Base-by-base conservation (phyloP, 2,888 invertebrate genomes). In the Perizoma flavofasciatum region DNA sequence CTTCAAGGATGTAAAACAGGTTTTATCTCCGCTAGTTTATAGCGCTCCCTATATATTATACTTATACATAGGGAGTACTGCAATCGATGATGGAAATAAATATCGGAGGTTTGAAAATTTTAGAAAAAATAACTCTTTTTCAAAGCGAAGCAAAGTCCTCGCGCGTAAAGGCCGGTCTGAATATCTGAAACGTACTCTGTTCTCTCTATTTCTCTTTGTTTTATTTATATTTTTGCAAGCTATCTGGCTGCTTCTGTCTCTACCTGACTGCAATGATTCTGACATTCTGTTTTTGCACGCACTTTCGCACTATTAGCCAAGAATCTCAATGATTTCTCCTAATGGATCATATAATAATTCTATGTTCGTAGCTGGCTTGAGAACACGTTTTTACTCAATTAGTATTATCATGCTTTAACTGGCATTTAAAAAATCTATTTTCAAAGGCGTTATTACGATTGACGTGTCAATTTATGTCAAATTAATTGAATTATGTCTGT, bases 401-500 rank as follows among this genome's bases (percentile, higher is more conserved):
- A 9, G 11, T 48, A 7, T 44, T 39, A 43, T 10, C 33, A 10
- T 9, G 22, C 6, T 33, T 49, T 40, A 41, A 46, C 41, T 6
- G 10, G 9, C 40, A 22, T 47, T 44, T 52, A 5, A 43, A 5
- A 43, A 47, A 51, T 57, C 50, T 47, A 57, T 49, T 48, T 45
- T 46, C 32, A 35, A 8, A 9, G 35, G 41, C 22, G 47, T 49
- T 52, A 63, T 62, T 62, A 40, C 47, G 54, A 63, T 60, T 60
- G 63, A 60, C 57, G 40, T 49, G 55, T 59, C 62, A 59, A 49
- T 59, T 53, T 53, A 58, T 37, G 52, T 58, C 40, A 8, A 45
- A 35, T 49, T 56, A 61, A 65, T 65, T 61, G 32, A 64, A 55
- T 59, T 59, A 62, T 46, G 41, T 55, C 35, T 5, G 43, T 39